Conservation (phyloP, 2,113 vertebrate genomes). For the Pagrus major region DNA sequence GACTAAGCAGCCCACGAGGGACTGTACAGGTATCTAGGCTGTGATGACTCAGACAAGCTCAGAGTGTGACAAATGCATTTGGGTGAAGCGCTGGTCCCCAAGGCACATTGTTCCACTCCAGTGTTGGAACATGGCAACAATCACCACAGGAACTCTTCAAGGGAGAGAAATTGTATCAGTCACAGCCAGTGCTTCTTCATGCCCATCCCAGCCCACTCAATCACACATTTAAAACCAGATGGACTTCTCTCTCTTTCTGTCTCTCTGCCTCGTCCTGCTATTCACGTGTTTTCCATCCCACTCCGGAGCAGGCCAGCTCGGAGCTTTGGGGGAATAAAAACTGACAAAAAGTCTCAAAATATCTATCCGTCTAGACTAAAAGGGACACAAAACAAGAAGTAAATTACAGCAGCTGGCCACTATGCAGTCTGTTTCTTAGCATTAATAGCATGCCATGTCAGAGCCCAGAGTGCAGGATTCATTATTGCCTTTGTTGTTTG, state of each 20-base stretch:
- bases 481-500: slow-evolving; percentile 61
- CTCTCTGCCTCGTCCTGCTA: slow-evolving; percentile 21
- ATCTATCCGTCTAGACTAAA: slow-evolving; percentile 41
- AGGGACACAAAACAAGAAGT: slow-evolving; percentile 22
- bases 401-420: slow-evolving; percentile 16
- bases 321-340: slow-evolving; percentile 48
- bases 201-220: slow-evolving; percentile 68
- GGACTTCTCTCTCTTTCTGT: slow-evolving; percentile 55
- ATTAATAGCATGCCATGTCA: slow-evolving; percentile 47
- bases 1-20: slow-evolving; percentile 71
- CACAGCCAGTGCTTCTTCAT: slow-evolving; percentile 71
- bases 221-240: slow-evolving; percentile 73
- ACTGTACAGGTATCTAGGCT: slow-evolving; percentile 69
- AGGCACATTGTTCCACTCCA: slow-evolving; percentile 74
- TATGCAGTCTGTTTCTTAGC: slow-evolving; percentile 18
- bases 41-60: slow-evolving; percentile 64
- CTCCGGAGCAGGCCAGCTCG: background rate
- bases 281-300: slow-evolving; percentile 53
- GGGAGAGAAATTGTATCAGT: slow-evolving; percentile 78
- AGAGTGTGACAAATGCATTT: slow-evolving; percentile 88
- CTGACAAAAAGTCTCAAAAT: slow-evolving; percentile 45
- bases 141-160: slow-evolving; percentile 73
- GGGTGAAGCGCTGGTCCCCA: slow-evolving; percentile 71
- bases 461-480: slow-evolving; percentile 42
- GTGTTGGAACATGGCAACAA: slow-evolving; percentile 75